phyloP scores from a whole-genome alignment of 1,140 invertebrate genomes.

The Drosophila santomea region DNA sequence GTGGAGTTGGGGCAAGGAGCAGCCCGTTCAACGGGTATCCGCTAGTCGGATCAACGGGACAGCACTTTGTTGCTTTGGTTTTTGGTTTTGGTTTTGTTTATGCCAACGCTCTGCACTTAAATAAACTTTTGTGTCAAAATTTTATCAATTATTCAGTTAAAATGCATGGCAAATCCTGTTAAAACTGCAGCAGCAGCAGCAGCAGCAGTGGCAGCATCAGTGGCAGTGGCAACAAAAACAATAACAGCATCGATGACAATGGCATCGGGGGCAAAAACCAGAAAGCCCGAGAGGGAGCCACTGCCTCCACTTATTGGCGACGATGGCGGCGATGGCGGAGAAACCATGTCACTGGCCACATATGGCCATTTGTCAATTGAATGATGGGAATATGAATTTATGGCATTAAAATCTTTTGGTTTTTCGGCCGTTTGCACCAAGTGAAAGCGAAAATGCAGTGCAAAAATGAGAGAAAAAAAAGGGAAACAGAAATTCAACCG shows the following conservation, averaged over 20 bases:
- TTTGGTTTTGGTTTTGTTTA: constrained; percentile 21
- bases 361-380: constrained; percentile 68
- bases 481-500: neutral
- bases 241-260: constrained; percentile 17
- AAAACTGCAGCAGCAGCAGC: constrained; percentile 19
- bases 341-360: constrained; percentile 60
- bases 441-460: constrained; percentile 31
- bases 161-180: constrained; percentile 66
- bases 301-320: neutral
- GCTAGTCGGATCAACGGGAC: neutral
- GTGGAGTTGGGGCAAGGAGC: no score
- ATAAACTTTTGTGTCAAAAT: constrained; percentile 69
- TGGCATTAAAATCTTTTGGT: constrained; percentile 67
- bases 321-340: neutral
- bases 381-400: constrained; percentile 73
- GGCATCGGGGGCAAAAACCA: neutral
- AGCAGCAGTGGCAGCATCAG: no score
- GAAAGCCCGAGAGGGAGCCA: neutral
- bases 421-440: constrained; percentile 38
- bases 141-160: constrained; percentile 72
- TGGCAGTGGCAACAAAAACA: constrained; percentile 1
- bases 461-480: constrained; percentile 14
- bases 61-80: constrained; percentile 2
- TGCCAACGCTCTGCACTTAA: constrained; percentile 52
- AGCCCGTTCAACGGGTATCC: constrained; percentile 3